phyloP scores from a whole-genome alignment of 2,113 vertebrate genomes.

The Psammodynastes pulverulentus region DNA sequence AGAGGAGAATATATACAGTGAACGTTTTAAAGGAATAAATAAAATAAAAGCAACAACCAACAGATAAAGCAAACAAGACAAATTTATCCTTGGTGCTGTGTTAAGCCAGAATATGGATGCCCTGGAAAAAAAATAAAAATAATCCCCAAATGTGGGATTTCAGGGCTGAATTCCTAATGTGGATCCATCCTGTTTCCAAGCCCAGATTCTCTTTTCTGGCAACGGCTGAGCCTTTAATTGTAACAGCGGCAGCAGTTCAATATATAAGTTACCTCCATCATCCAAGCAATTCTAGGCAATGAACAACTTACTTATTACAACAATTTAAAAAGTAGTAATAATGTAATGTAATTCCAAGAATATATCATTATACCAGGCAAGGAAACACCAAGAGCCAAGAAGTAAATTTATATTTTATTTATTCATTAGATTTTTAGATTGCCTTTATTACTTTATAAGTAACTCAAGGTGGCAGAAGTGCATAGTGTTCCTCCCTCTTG shows the following conservation, averaged over 20 bases:
- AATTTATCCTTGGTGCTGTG: neutral
- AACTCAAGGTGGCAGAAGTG: neutral
- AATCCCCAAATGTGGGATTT: neutral
- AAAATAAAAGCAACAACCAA: neutral
- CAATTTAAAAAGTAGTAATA: neutral
- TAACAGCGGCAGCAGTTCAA: neutral
- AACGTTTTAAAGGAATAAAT: neutral
- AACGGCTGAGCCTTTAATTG: neutral
- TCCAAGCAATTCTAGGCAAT: neutral
- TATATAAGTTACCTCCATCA: neutral
- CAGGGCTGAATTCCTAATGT: neutral
- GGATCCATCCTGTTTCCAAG: neutral
- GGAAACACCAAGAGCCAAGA: neutral
- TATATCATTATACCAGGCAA: neutral
- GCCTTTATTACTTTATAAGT: neutral
- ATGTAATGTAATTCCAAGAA: neutral
- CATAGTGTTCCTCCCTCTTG: neutral
- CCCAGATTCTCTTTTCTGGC: neutral
- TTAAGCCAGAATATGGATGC: neutral
- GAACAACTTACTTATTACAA: neutral
- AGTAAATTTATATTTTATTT: neutral
- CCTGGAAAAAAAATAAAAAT: neutral
- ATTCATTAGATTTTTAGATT: neutral
- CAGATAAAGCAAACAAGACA: neutral
- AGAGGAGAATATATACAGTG: neutral